A percentile compares a stretch with the other conserved stretches of the same genome.
Conservation (phyloP, 2,797 vertebrate species). For the Epinephelus coioides region DNA sequence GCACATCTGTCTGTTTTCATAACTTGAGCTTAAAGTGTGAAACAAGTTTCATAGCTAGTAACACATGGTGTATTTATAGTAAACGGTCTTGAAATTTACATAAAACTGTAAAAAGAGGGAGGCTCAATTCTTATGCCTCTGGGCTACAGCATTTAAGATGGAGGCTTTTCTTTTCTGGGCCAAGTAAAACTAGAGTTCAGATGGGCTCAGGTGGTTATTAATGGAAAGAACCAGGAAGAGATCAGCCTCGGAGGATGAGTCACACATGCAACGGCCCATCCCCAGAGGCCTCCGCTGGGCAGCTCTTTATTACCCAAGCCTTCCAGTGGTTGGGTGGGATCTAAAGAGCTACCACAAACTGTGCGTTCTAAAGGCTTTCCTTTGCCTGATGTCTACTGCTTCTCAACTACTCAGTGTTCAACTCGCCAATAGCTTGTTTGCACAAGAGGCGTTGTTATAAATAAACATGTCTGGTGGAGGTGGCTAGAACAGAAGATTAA, state of each 20-base stretch:
- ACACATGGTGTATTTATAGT: constrained; percentile 28
- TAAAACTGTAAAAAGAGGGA: constrained; percentile 25
- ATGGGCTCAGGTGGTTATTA: constrained; percentile 77
- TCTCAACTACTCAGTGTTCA: constrained; percentile 68
- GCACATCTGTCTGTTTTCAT: constrained; percentile 8
- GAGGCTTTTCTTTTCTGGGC: constrained; percentile 65
- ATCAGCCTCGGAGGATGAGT: constrained; percentile 77
- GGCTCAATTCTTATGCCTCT: constrained; percentile 24
- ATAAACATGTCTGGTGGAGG: constrained; percentile 82
- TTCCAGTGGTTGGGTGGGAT: constrained; percentile 70
- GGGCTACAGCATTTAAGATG: constrained; percentile 36
- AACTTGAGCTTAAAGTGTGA: constrained; percentile 21
- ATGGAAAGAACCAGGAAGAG: constrained; percentile 76
- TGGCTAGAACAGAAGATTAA: constrained; percentile 62
- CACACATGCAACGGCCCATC: constrained; percentile 68
- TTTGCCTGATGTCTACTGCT: constrained; percentile 59
- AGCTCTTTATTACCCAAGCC: constrained; percentile 72
- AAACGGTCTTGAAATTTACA: constrained; percentile 36
- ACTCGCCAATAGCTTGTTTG: constrained; percentile 73
- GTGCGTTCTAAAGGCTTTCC: constrained; percentile 53
- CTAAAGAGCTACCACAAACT: constrained; percentile 53
- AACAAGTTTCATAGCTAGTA: not conserved
- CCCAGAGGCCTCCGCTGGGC: constrained; percentile 73
- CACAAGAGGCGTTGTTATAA: constrained; percentile 81
- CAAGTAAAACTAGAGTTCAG: constrained; percentile 65